These are phyloP conservation scores for Petrocephalus zakoni DNA, from an alignment of 2,113 vertebrate genomes.

Conservation along the genomic window DNA sequence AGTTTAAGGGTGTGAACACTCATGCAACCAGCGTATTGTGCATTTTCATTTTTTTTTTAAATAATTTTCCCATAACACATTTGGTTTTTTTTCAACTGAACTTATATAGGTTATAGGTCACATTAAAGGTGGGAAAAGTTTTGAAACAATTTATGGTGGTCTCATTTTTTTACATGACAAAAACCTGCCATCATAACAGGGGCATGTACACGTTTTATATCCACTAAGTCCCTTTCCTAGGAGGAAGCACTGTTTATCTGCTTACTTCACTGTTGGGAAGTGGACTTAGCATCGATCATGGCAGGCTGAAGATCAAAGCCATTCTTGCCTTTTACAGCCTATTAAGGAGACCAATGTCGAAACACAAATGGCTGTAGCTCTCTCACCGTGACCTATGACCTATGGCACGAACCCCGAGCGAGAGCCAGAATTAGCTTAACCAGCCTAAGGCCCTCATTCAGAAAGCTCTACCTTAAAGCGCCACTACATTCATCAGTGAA, in stretches of 20 bases:
- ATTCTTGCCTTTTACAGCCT: not conserved
- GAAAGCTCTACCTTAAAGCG: no score
- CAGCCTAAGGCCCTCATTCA: not conserved
- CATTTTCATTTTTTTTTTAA: no score
- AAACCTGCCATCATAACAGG: no score
- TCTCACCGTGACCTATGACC: not conserved
- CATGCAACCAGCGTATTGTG: no score
- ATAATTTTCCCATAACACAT: no score
- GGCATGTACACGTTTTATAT: no score
- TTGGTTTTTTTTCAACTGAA: no score
- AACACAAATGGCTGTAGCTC: not conserved
- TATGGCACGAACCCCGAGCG: not conserved
- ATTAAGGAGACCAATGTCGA: not conserved
- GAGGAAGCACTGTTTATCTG: not conserved
- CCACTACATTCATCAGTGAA: not conserved
- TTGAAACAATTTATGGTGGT: no score
- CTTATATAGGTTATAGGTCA: no score
- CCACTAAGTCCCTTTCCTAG: not conserved
- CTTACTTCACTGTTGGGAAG: not conserved
- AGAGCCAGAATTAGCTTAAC: not conserved
- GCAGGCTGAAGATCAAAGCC: not conserved
- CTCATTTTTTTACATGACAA: no score
- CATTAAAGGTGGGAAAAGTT: no score
- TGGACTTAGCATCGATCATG: not conserved
- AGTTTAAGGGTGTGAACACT: no score